Conservation (phyloP, 2,888 invertebrate genomes). For the Hymenopus coronatus region DNA sequence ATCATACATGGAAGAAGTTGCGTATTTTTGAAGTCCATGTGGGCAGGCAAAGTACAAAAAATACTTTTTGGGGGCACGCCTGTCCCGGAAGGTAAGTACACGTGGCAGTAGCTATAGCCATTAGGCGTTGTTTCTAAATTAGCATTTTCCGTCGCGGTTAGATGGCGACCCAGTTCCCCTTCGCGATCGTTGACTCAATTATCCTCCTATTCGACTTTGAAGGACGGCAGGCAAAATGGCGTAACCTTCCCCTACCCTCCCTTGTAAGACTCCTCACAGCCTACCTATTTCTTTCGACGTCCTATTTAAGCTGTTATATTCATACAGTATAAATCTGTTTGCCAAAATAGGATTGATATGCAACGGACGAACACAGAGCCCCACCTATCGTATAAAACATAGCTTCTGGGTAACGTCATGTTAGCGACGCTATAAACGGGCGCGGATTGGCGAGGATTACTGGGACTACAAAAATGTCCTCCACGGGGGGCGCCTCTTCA, state of each 20-base stretch:
- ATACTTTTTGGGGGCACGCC: background rate
- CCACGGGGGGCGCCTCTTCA: conserved; percentile 16
- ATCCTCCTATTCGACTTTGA: background rate
- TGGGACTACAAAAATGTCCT: conserved; percentile 26
- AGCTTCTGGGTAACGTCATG: conserved; percentile 1
- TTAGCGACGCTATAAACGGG: conserved; percentile 21
- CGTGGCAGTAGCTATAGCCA: background rate
- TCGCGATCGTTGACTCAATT: background rate
- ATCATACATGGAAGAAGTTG: background rate
- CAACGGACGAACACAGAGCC: background rate
- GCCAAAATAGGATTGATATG: background rate
- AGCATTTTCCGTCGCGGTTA: background rate
- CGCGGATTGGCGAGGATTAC: conserved; percentile 7
- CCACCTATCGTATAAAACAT: background rate
- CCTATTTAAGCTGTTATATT: conserved; percentile 1
- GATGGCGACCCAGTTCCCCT: background rate
- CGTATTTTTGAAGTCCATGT: background rate
- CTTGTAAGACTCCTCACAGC: background rate
- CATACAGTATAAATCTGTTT: conserved; percentile 3
- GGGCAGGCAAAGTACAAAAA: background rate
- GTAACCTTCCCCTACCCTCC: background rate
- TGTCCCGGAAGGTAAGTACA: background rate
- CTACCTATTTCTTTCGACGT: background rate
- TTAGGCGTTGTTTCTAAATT: background rate
- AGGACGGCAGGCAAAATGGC: background rate